These are phyloP conservation scores for Metopolophium dirhodum DNA, from an alignment of 1,140 invertebrate genomes.

Conservation along the genomic window DNA sequence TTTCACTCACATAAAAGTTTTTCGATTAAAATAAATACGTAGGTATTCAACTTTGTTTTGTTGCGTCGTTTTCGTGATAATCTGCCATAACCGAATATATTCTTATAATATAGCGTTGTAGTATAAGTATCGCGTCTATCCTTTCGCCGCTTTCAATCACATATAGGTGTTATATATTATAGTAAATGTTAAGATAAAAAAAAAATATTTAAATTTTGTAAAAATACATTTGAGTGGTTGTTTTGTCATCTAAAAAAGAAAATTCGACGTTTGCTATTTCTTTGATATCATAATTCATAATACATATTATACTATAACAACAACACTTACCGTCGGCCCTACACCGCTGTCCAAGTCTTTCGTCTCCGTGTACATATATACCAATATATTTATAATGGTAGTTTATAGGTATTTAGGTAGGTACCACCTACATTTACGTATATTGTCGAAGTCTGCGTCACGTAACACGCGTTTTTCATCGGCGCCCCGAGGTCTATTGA, in stretches of 20 bases:
- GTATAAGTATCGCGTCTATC: not conserved
- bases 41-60: not conserved
- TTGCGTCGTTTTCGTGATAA: not conserved
- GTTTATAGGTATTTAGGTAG: not conserved
- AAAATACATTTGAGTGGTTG: not conserved
- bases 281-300: not conserved
- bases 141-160: not conserved
- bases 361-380: not conserved
- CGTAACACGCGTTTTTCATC: constrained; percentile 14
- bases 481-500: constrained; percentile 1
- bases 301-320: not conserved
- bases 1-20: not conserved
- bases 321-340: not conserved
- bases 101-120: not conserved
- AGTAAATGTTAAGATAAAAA: not conserved
- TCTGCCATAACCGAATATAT: not conserved
- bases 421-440: not conserved
- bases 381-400: not conserved
- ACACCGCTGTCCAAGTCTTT: not conserved
- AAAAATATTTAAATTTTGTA: not conserved
- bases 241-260: not conserved
- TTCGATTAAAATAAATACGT: not conserved
- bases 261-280: not conserved
- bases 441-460: not conserved
- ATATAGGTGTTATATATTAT: not conserved